These are phyloP conservation scores for Galbula dea DNA, from an alignment of 2,113 vertebrate species.

Conservation along the genomic window DNA sequence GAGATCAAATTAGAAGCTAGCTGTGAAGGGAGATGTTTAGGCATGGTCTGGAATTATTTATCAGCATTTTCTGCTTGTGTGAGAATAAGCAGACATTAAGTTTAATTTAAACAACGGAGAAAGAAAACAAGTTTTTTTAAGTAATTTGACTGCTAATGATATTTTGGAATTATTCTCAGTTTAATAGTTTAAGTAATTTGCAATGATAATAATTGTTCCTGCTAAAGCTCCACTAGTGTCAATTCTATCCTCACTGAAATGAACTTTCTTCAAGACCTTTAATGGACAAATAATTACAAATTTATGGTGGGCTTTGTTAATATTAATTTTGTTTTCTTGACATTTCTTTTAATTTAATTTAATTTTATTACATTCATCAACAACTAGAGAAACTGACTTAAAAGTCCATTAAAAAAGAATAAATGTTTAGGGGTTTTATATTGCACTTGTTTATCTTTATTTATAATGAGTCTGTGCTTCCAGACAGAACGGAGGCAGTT, in stretches of 20 bases:
- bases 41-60: slow-evolving; percentile 86
- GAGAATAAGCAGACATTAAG: slow-evolving; percentile 82
- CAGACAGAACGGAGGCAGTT: slow-evolving; percentile 33
- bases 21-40: slow-evolving; percentile 84
- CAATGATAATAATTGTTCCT: slow-evolving; percentile 73
- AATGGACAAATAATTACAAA: slow-evolving; percentile 70
- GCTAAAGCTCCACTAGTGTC: slow-evolving; percentile 44
- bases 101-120: slow-evolving; percentile 82
- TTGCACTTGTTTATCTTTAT: slow-evolving; percentile 73
- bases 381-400: slow-evolving; percentile 65
- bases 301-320: slow-evolving; percentile 70
- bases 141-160: slow-evolving; percentile 80
- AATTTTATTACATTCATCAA: slow-evolving; percentile 70
- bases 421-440: slow-evolving; percentile 43
- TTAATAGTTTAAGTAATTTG: slow-evolving; percentile 81
- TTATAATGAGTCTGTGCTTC: slow-evolving; percentile 65
- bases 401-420: slow-evolving; percentile 71
- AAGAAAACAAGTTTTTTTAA: slow-evolving; percentile 72
- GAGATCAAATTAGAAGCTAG: slow-evolving; percentile 86
- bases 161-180: slow-evolving; percentile 78
- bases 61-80: slow-evolving; percentile 79
- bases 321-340: slow-evolving; percentile 75
- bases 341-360: slow-evolving; percentile 75
- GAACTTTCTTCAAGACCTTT: slow-evolving; percentile 69
- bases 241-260: slow-evolving; percentile 57